Evolutionary conservation across 2,113 vertebrate species (phyloP), one percentile per base, ranked within the genome.

Genomic region (Mormyrus iriodes): DNA sequence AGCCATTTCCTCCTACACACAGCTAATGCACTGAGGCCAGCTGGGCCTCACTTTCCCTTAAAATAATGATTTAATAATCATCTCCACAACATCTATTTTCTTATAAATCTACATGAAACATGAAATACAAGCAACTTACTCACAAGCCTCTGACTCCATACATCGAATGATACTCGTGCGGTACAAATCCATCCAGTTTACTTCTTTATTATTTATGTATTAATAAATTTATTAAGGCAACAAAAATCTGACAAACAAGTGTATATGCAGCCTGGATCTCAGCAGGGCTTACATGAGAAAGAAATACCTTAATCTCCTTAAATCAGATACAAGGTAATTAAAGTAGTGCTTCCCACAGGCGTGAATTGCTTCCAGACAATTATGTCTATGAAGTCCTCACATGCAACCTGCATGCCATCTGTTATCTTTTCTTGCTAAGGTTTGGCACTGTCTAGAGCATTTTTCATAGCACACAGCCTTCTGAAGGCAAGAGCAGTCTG

Each of bases 31-130:
- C 85, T 15, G 83, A 35, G 48, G 31, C 85, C 31, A 39, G 24
- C 51, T 52, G 85, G 31, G 51, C 13, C 85, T 53, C 13, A 86
- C 49, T 55, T 86, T 86, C 12, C 55, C 55, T 53, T 86, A 86
- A 86, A 86, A 86, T 53, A 86, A 53, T 86, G 52, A 87, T 58
- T 65, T 87, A 87, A 87, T 87, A 65, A 61, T 87, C 58, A 65
- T 87, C 35, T 55, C 21, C 35, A 27, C 42, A 39, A 27, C 35
- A 61, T 51, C 24, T 39, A 3, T 58, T 61, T 42, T 27, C 27
- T 53, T 51, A 61, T 19, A 48, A 12, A 48, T 35, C 52, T 35
- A 65, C 35, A 61, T 44, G 46, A 44, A 65, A 87, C 19, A 65
- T 17, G 86, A 61, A 44, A 46, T 12, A 10, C 39, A 65, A 46